phyloP scores from a whole-genome alignment of 2,888 invertebrate genomes.

The Sesia apiformis region DNA sequence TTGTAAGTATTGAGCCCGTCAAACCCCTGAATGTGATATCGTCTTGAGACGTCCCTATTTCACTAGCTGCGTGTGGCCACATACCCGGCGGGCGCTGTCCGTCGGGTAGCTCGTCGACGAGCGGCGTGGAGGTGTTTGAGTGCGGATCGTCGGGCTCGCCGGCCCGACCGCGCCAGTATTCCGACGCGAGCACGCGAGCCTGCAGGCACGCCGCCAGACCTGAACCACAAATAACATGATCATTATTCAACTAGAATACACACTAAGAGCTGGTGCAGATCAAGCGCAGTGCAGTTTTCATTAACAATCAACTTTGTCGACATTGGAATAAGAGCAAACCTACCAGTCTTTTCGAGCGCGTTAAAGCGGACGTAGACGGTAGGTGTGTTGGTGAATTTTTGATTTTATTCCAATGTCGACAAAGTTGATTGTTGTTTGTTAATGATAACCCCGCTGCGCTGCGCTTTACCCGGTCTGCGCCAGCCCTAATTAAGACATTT shows the following conservation, averaged over 20 bases:
- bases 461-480: no score
- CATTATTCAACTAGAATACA: not conserved
- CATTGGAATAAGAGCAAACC: no score
- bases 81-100: conserved; percentile 53
- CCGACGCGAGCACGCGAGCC: conserved; percentile 82
- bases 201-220: conserved; percentile 89
- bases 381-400: no score
- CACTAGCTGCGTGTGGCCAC: not conserved
- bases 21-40: conserved; percentile 78
- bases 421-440: no score
- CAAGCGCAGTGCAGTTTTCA: no score
- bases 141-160: conserved; percentile 75
- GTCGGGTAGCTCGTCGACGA: conserved; percentile 74
- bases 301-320: no score
- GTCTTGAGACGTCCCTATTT: conserved; percentile 47
- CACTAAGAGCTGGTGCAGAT: no score
- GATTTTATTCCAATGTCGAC: no score
- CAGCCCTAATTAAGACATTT: no score
- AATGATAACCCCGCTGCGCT: no score
- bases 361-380: no score
- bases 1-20: conserved; percentile 78
- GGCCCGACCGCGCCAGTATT: conserved; percentile 75
- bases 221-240: conserved; percentile 38
- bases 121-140: conserved; percentile 78
- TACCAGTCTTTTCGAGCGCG: no score